Base-by-base conservation (phyloP, 1,140 invertebrate genomes). In the Ceratina calcarata region DNA sequence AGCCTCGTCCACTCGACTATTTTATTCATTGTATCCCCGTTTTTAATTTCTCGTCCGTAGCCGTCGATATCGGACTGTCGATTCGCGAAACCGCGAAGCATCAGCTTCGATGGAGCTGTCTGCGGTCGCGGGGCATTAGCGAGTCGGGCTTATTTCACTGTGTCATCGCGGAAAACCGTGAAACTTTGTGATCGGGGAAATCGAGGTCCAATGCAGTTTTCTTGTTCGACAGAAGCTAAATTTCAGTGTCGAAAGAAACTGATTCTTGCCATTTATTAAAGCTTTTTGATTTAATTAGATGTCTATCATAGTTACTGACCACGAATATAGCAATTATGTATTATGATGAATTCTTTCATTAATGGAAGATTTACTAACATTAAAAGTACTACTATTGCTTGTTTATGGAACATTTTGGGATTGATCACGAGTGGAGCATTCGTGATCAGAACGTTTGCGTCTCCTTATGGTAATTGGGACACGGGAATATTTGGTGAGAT, bases 71-170 rank as follows among this genome's bases (percentile, higher is more conserved):
- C 37, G 60, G 57, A 70, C 69, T 78, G 83, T 70, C 73, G 83
- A 85, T 81, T 69, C 83, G 83, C 83, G 78, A 85, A 85, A 85
- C 84, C 84, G 61, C 84, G 67, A 72, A 66, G 76, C 79, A 73
- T 85, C 83, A 75, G 69, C 68, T 60, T 45, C 68, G 84, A 78
- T 76, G 85, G 84, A 78, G 74, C 66, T 69, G 84, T 85, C 84
- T 85, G 83, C 84, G 84, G 84, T 85, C 79, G 72, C 49, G 66
- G 37, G 84, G 84, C 72, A 85, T 85, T 85, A 85, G 75, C 84
- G 74, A 85, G 78, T 82, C 75, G 84, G 78, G 73, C 83, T 82
- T 82, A 58, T 55, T 61, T 61, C 27, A 22, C 71, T 72, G 71
- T n/a, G 64, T 80, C 65, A 57, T 73, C 68, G 20, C 6, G 37